Conservation (phyloP, 1,140 invertebrate genomes). For the Sitobion miscanthi region DNA sequence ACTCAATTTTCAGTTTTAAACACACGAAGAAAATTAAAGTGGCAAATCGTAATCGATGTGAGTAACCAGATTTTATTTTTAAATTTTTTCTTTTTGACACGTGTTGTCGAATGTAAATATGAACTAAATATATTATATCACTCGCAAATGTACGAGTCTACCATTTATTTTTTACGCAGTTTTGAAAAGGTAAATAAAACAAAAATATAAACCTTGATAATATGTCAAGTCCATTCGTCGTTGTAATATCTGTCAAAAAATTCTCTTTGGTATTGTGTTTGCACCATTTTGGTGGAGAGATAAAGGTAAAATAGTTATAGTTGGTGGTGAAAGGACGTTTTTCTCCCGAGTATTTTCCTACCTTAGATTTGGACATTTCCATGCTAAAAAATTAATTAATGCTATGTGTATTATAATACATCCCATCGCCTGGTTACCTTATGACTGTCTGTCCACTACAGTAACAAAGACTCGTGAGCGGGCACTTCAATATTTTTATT, state of each 20-base stretch:
- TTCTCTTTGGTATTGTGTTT: not conserved
- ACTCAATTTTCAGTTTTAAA: slow-evolving; percentile 5
- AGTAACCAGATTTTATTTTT: not conserved
- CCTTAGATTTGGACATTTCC: not conserved
- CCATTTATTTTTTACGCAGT: not conserved
- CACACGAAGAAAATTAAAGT: not conserved
- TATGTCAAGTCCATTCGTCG: not conserved
- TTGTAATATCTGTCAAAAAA: not conserved
- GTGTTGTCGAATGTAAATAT: too few relatives aligned
- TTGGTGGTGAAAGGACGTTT: not conserved
- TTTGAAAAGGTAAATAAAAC: not conserved
- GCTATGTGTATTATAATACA: not conserved
- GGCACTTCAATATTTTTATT: not conserved
- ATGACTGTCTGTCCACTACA: not conserved
- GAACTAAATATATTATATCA: not conserved
- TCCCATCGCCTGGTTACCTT: not conserved
- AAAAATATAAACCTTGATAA: not conserved
- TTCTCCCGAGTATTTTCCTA: not conserved
- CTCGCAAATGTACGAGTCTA: not conserved
- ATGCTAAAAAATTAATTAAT: not conserved
- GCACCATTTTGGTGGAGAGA: not conserved
- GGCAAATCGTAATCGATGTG: not conserved
- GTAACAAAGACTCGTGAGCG: not conserved
- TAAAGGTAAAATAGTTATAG: not conserved
- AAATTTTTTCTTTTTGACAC: not conserved